Evolutionary conservation across 2,113 vertebrate species (phyloP).

Genomic region (Chauna torquata): DNA sequence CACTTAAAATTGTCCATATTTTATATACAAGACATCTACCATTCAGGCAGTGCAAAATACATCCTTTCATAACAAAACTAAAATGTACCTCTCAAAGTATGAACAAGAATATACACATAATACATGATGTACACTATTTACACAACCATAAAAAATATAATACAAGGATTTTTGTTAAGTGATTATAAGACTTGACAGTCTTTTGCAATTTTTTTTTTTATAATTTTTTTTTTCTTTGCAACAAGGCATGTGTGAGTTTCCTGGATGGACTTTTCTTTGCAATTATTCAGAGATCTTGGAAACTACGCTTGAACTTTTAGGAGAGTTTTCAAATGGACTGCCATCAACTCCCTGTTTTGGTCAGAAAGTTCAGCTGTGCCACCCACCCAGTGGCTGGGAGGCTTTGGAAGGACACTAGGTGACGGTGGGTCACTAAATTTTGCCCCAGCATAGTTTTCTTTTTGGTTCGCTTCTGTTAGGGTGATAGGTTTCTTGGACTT

Average conservation of each 20-base stretch:
- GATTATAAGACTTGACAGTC: conserved; percentile 72
- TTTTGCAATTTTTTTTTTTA: conserved; percentile 61
- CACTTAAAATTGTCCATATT: conserved; percentile 73
- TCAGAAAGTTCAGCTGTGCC: conserved; percentile 70
- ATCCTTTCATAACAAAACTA: conserved; percentile 97
- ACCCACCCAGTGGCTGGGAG: conserved; percentile 95
- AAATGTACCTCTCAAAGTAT: conserved; percentile 91
- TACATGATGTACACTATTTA: conserved; percentile 93
- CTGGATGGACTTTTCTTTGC: conserved; percentile 60
- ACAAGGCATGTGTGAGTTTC: conserved; percentile 74
- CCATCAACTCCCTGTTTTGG: conserved; percentile 88
- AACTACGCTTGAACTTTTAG: conserved; percentile 86
- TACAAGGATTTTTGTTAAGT: conserved; percentile 70
- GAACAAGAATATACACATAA: conserved; percentile 92
- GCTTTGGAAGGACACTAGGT: conserved; percentile 93
- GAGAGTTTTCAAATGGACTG: conserved; percentile 90
- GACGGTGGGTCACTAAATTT: conserved; percentile 96
- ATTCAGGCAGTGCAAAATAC: conserved; percentile 82
- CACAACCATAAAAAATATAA: conserved; percentile 86
- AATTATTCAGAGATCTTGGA: conserved; percentile 19
- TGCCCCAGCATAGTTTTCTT: conserved; percentile 92
- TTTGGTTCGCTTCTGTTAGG: conserved; percentile 77
- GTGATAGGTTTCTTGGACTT: conserved; percentile 69
- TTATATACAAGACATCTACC: conserved; percentile 82
- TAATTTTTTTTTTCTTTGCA: conserved; percentile 58